These are phyloP conservation scores for Lutjanus campechanus DNA, from an alignment of 2,797 vertebrate species.

Conservation along the genomic window DNA sequence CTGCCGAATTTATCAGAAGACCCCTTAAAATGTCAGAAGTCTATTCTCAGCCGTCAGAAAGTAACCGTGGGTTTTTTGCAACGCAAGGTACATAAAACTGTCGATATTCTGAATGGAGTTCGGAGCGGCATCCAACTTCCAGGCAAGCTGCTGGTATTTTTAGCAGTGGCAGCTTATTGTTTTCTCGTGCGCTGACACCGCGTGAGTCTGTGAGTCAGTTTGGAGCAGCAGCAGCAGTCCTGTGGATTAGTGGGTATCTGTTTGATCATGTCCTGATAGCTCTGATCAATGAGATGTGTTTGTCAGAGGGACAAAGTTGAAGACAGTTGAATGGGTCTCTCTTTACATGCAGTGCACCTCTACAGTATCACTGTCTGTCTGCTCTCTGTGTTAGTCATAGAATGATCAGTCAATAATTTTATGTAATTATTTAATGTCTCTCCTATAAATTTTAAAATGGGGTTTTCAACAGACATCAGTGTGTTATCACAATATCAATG, in stretches of 20 bases:
- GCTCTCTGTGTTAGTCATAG: neutral
- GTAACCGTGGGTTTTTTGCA: too few relatives aligned
- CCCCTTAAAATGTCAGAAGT: accelerated
- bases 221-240: too few relatives aligned
- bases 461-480: neutral
- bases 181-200: neutral
- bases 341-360: neutral
- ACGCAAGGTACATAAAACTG: neutral
- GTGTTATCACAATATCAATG: neutral
- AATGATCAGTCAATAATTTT: neutral
- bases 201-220: neutral
- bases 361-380: neutral
- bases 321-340: neutral
- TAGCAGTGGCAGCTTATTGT: neutral
- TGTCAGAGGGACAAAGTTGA: neutral
- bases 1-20: neutral
- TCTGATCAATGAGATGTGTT: neutral
- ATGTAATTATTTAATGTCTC: neutral
- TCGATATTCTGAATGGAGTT: neutral
- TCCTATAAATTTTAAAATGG: neutral
- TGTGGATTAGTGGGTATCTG: neutral
- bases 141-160: neutral
- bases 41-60: too few relatives aligned
- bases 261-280: neutral
- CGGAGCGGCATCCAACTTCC: neutral